Conservation (phyloP, 30 jellyfish, hydroid and myxozoan species). For the Aurelia coerulea region DNA sequence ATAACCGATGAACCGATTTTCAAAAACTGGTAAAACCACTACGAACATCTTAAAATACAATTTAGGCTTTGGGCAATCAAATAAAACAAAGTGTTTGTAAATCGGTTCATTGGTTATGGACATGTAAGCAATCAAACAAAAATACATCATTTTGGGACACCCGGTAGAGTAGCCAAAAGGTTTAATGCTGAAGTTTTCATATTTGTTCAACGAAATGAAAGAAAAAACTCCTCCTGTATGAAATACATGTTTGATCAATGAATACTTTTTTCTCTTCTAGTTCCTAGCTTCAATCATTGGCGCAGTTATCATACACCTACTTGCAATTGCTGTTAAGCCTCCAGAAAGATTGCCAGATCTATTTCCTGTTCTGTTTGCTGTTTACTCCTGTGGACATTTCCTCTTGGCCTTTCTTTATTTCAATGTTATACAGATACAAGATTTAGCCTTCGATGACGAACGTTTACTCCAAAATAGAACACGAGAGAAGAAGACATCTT, state of each 20-base stretch:
- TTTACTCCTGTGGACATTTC: constrained; percentile 84
- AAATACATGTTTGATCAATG: not conserved
- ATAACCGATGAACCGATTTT: no score
- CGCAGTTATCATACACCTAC: constrained; percentile 55
- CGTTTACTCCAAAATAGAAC: no score
- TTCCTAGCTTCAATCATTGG: constrained; percentile 58
- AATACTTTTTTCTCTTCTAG: constrained; percentile 38
- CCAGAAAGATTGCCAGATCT: constrained; percentile 89
- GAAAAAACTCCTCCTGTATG: not conserved
- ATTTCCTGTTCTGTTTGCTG: constrained; percentile 76
- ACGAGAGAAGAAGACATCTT: no score
- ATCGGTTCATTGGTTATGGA: no score
- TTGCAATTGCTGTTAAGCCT: constrained; percentile 42
- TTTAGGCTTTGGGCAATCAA: no score
- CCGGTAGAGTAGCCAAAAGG: no score
- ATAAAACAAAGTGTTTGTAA: no score
- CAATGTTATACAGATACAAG: constrained; percentile 49
- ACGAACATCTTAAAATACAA: no score
- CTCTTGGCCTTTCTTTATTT: constrained; percentile 50
- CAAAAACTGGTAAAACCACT: no score
- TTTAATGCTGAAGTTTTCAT: not conserved
- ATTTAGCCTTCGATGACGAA: no score
- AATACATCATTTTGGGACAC: no score
- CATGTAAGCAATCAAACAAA: no score
- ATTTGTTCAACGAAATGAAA: not conserved